phyloP scores from a whole-genome alignment of 2,888 invertebrate genomes.

The Galerucella pusilla region DNA sequence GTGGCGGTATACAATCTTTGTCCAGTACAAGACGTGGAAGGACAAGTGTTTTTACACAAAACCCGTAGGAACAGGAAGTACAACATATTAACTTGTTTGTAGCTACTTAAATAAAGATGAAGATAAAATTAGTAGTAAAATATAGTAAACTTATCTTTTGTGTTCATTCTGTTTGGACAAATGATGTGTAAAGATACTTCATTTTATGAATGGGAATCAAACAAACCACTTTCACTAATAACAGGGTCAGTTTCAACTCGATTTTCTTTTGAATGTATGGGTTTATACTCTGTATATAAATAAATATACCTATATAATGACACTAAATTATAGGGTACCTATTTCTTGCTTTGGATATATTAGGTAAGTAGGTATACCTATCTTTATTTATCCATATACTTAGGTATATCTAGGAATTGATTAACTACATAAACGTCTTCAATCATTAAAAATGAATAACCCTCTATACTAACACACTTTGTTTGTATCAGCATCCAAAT shows the following conservation, averaged over 20 bases:
- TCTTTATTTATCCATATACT: no score
- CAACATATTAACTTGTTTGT: conserved; percentile 32
- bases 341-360: background rate
- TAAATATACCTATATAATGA: background rate
- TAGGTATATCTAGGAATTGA: no score
- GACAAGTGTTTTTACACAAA: conserved; percentile 10
- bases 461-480: no score
- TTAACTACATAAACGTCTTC: no score
- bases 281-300: background rate
- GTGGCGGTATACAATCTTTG: background rate
- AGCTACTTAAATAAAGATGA: background rate
- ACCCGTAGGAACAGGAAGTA: conserved; percentile 34
- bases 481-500: no score
- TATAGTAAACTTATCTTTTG: conserved; percentile 16
- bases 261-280: conserved; percentile 9
- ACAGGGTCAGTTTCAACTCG: conserved; percentile 17
- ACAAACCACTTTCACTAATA: conserved; percentile 19
- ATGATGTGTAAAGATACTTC: conserved; percentile 8
- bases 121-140: conserved; percentile 32
- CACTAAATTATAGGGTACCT: conserved; percentile 11
- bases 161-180: conserved; percentile 6
- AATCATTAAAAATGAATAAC: no score
- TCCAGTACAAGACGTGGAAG: background rate
- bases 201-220: conserved; percentile 14
- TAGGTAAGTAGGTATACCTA: background rate